Percentiles rank a stretch among this genome's conserved stretches.
Evolutionary conservation across 2,888 invertebrate genomes (phyloP).

Genomic region (Xanthorhoe spadicearia): DNA sequence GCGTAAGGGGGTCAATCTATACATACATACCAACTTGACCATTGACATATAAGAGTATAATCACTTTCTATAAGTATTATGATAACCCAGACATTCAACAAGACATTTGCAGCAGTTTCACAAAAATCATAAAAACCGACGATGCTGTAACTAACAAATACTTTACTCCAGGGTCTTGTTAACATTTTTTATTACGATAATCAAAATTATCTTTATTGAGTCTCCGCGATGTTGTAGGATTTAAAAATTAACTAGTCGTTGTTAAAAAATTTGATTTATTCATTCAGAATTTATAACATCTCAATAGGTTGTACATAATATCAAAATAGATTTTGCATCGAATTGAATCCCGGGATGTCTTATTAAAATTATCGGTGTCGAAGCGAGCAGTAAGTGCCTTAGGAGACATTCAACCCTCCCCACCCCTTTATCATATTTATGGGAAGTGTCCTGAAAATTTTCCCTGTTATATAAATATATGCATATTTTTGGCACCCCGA

Average conservation of each 20-base stretch:
- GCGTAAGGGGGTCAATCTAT: too few species aligned
- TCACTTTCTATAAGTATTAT: too few species aligned
- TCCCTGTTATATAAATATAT: constrained; percentile 42
- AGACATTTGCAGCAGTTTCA: too few species aligned
- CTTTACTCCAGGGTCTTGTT: too few species aligned
- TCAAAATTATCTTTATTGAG: too few species aligned
- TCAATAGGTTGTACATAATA: not conserved
- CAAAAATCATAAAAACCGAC: too few species aligned
- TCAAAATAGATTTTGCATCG: constrained; percentile 30
- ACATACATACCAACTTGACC: too few species aligned
- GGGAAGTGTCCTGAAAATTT: constrained; percentile 57
- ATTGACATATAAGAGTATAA: too few species aligned
- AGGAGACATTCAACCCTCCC: constrained; percentile 48
- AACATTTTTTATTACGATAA: too few species aligned
- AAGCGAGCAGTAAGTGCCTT: constrained; percentile 50
- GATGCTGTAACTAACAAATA: too few species aligned
- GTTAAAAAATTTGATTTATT: not conserved
- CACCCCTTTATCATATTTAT: constrained; percentile 60
- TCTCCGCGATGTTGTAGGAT: too few species aligned
- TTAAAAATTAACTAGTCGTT: not conserved
- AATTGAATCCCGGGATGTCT: constrained; percentile 43
- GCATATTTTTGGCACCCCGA: constrained; percentile 48
- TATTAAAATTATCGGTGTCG: constrained; percentile 53
- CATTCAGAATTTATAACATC: not conserved
- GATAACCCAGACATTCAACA: too few species aligned